phyloP scores from a whole-genome alignment of 2,888 invertebrate genomes.

The Trissolcus brochymenae region DNA sequence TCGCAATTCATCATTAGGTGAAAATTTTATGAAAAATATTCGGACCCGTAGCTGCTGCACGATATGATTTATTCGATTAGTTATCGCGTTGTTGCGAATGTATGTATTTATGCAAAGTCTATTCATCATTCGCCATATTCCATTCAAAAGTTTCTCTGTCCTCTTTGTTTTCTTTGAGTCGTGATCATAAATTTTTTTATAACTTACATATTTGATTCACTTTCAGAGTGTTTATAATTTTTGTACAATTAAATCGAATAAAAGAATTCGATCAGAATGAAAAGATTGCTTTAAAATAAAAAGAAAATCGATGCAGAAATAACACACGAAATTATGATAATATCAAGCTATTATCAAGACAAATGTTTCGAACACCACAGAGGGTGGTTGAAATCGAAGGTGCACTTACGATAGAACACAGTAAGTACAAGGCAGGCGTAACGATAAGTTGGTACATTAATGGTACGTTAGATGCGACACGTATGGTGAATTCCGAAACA shows the following conservation, averaged over 20 bases:
- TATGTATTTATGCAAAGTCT: constrained; percentile 1
- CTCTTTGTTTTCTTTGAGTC: too few species aligned
- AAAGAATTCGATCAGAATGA: too few species aligned
- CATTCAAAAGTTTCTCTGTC: too few species aligned
- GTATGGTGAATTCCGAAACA: constrained; percentile 69
- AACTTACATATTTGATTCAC: too few species aligned
- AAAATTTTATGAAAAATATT: constrained; percentile 9
- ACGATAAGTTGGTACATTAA: constrained; percentile 73
- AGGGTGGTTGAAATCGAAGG: constrained; percentile 6
- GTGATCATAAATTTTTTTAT: too few species aligned
- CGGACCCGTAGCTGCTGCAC: constrained; percentile 7
- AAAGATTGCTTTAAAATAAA: too few species aligned
- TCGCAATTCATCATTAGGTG: constrained; percentile 23
- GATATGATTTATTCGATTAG: constrained; percentile 12
- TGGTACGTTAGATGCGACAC: constrained; percentile 73
- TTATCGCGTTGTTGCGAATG: constrained; percentile 1
- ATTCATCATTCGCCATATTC: not conserved
- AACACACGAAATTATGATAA: constrained; percentile 17
- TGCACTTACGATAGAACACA: constrained; percentile 19
- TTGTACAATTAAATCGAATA: too few species aligned
- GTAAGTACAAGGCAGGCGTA: constrained; percentile 63
- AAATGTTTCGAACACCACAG: constrained; percentile 13
- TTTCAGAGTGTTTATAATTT: too few species aligned
- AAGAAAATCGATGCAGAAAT: not conserved
- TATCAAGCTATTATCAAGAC: constrained; percentile 14